A percentile compares a stretch with the other conserved stretches of the same genome.
Evolutionary conservation across 1,140 invertebrate genomes (phyloP).

Genomic region (Bombus superbus): DNA sequence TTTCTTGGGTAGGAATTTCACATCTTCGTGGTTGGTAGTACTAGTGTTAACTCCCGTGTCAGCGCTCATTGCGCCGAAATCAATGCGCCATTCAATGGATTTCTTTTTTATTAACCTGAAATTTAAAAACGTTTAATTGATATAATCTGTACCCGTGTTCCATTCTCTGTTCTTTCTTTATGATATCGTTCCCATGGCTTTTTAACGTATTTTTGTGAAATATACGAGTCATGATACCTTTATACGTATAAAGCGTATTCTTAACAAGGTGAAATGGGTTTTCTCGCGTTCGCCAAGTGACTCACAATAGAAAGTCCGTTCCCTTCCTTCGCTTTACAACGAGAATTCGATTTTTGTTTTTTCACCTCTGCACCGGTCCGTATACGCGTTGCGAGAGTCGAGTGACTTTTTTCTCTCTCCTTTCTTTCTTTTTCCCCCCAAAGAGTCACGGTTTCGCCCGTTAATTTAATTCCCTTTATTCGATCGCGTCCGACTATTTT

Average conservation of each 20-base stretch:
- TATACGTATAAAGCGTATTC: background rate
- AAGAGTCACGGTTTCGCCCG: background rate
- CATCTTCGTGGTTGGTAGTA: background rate
- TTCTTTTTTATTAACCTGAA: background rate
- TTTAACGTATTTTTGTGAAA: too few relatives aligned
- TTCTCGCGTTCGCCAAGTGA: background rate
- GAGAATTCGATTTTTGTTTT: conserved; percentile 4
- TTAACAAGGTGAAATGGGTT: background rate
- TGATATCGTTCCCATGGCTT: too few relatives aligned
- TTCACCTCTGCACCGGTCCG: too few relatives aligned
- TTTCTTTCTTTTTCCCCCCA: background rate
- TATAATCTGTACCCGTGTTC: background rate
- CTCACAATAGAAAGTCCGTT: background rate
- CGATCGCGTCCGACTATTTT: background rate
- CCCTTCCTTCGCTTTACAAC: too few relatives aligned
- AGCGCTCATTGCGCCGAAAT: too few relatives aligned
- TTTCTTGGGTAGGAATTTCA: background rate
- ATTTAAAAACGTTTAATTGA: background rate
- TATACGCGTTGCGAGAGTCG: background rate
- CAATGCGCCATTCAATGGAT: background rate
- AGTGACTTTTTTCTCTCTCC: background rate
- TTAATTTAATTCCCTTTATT: conserved; percentile 34
- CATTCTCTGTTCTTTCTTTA: background rate
- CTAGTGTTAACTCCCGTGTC: background rate
- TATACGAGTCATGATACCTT: too few relatives aligned